phyloP scores from a whole-genome alignment of 2,113 vertebrate genomes.

The Hemicordylus capensis region DNA sequence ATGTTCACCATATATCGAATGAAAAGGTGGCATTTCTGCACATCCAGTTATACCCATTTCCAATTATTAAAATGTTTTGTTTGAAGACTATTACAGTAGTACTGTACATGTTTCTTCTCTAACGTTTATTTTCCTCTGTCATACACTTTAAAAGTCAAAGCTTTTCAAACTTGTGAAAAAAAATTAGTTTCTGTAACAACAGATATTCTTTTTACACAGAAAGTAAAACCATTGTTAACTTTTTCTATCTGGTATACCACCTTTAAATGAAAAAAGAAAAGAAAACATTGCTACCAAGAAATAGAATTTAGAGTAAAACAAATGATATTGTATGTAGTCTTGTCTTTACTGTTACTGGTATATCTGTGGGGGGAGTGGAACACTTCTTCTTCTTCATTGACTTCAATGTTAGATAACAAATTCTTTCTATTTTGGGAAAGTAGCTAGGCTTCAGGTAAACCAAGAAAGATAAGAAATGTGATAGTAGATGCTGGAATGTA shows the following conservation, averaged over 20 bases:
- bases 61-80: not conserved
- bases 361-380: not conserved
- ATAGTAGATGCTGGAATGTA: constrained; percentile 47
- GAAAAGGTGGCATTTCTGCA: no score
- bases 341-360: not conserved
- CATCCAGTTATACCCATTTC: not conserved
- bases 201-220: not conserved
- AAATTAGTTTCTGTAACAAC: not conserved
- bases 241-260: not conserved
- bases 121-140: not conserved
- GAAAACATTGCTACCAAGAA: not conserved
- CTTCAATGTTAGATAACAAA: constrained; percentile 28
- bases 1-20: no score
- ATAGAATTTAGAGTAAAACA: not conserved
- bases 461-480: constrained; percentile 32
- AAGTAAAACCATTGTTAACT: not conserved
- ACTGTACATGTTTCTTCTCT: not conserved
- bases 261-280: not conserved
- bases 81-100: not conserved
- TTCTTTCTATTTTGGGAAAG: constrained; percentile 30
- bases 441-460: constrained; percentile 45
- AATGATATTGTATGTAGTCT: not conserved
- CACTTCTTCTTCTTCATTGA: constrained; percentile 21
- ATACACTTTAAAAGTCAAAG: not conserved
- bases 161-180: not conserved